Base-by-base conservation (phyloP, 2,888 invertebrate species). In the Tortricodes alternella region DNA sequence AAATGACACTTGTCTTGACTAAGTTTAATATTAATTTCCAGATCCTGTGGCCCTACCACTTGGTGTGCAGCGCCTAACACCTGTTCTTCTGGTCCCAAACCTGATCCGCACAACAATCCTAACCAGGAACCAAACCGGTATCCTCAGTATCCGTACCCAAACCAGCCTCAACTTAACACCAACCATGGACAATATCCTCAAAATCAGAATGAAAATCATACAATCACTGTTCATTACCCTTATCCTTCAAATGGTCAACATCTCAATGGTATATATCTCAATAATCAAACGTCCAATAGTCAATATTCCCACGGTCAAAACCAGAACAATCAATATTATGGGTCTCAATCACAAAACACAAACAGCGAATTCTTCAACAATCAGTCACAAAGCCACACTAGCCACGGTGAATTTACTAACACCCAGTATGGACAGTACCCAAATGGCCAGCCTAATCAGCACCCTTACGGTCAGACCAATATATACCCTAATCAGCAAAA, bases 1-100 rank as follows among this genome's bases (percentile, higher is more conserved):
- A n/a, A n/a, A 11, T 5, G 0, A 3, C 21, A 21, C n/a, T 32
- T 13, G 5, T 1, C 7, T 11, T 2, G 6, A 3, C n/a, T 13
- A 34, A 11, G 7, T 7, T 34, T 7, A 34, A 16, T 16, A 7
- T 23, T 16, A 9, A 18, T 7, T 55, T 55, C 3, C 55, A 55
- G 55, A 16, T 21, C 8, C 27, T 55, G 55, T 9, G 24, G 68
- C 50, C 71, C 71, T 59, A 88, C 92, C 63, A 92, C 92, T 0
- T 70, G 79, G 57, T 84, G 93, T 59, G 73, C 90, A 0, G 91
- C 83, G 0, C 91, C 92, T 0, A 91, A 92, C 53, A 79, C 82
- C 18, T 94, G 94, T 68, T 52, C 19, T 46, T 23, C 48, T 49
- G 55, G n/a, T 56, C 9, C 59, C 62, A 44, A 4, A 15, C 59